Evolutionary conservation across 2,888 invertebrate species (phyloP).

Genomic region (Atherix ibis): DNA sequence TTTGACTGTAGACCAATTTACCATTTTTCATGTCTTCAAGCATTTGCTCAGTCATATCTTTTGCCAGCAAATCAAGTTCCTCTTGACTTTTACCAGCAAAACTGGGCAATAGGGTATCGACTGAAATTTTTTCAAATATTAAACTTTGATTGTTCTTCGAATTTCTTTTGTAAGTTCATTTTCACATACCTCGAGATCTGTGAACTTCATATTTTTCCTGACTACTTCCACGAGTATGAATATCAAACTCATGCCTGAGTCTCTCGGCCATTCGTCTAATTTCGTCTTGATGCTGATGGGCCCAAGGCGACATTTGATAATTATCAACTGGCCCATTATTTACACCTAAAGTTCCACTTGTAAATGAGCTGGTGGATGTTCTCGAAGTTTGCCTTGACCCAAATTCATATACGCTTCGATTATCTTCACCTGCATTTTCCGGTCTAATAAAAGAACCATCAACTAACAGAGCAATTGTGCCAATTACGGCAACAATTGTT

Average conservation of each 20-base stretch:
- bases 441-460: conserved; percentile 1
- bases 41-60: conserved; percentile 20
- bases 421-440: conserved; percentile 4
- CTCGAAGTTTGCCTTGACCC: conserved; percentile 2
- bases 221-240: conserved; percentile 17
- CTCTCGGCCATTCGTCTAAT: conserved; percentile 23
- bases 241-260: conserved; percentile 23
- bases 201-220: too few relatives aligned
- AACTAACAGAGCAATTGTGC: background rate
- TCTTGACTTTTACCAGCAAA: conserved; percentile 22
- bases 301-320: conserved; percentile 19
- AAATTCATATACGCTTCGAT: conserved; percentile 5
- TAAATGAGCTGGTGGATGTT: background rate
- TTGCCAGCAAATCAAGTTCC: conserved; percentile 15
- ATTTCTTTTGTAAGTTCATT: too few relatives aligned
- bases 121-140: conserved; percentile 12
- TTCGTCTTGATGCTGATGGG: conserved; percentile 20
- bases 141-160: background rate
- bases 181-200: too few relatives aligned
- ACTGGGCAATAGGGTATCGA: conserved; percentile 19
- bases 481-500: too few relatives aligned
- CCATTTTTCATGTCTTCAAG: conserved; percentile 25
- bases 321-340: conserved; percentile 6
- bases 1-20: conserved; percentile 17
- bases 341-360: background rate